Evolutionary conservation across 2,888 invertebrate species (phyloP).

Genomic region (Macropis europaea): DNA sequence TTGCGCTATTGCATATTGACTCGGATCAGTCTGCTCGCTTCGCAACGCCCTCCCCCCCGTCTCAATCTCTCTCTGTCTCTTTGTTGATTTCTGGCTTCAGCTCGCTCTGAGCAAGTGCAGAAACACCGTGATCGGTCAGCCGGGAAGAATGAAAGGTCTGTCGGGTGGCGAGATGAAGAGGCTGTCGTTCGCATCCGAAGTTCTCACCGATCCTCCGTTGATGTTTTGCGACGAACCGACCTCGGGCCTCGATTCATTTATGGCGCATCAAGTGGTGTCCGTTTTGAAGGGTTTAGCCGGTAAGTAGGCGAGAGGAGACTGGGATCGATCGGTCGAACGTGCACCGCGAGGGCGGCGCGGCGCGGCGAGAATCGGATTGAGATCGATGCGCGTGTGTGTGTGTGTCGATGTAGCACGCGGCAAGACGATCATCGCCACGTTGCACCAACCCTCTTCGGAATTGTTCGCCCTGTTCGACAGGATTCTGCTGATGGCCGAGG

Average conservation of each 20-base stretch:
- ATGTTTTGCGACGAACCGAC: slow-evolving; percentile 99
- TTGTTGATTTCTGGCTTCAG: slow-evolving; percentile 77
- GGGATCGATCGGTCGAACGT: background rate
- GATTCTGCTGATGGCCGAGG: slow-evolving; percentile 94
- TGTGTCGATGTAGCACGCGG: slow-evolving; percentile 80
- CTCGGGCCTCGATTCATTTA: slow-evolving; percentile 97
- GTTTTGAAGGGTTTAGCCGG: slow-evolving; percentile 86
- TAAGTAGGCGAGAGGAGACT: slow-evolving; percentile 40
- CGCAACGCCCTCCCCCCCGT: background rate
- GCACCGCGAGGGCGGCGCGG: too few relatives aligned
- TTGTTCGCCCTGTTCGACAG: slow-evolving; percentile 94
- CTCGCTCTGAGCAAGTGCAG: slow-evolving; percentile 93
- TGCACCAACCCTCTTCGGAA: slow-evolving; percentile 97
- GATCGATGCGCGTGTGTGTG: too few relatives aligned
- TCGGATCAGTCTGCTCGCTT: background rate
- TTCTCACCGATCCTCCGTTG: slow-evolving; percentile 95
- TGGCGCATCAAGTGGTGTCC: slow-evolving; percentile 93
- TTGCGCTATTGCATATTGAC: too few relatives aligned
- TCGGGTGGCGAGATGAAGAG: slow-evolving; percentile 98
- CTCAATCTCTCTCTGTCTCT: background rate
- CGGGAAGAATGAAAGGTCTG: slow-evolving; percentile 93
- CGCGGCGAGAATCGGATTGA: too few relatives aligned
- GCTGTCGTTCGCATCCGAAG: slow-evolving; percentile 97
- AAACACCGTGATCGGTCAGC: slow-evolving; percentile 93
- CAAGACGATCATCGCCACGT: slow-evolving; percentile 94